These are phyloP conservation scores for crab-eating macaque (Macaca fascicularis) DNA, from an alignment of 2,113 vertebrate species.

Conservation along the genomic window T2T-MFA8v1.1 NC_088395.1:45540001-45540500, in stretches of 20 bases:
- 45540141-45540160: neutral
- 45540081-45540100: neutral
- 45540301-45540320: neutral
- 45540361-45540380: neutral
- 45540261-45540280: neutral
- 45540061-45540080: neutral
- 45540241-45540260: conserved; percentile 3
- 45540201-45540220: neutral
- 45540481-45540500: neutral
- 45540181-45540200: neutral
- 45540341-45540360: neutral
- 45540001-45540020: neutral
- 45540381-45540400: neutral
- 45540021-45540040: neutral
- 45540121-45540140: conserved; percentile 23
- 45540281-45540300: neutral
- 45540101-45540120: neutral
- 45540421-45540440: neutral
- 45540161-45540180: conserved; percentile 13
- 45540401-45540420: neutral
- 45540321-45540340: neutral
- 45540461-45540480: neutral
- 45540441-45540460: neutral
- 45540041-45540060: neutral
- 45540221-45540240: neutral